Evolutionary conservation across 2,797 vertebrate genomes (phyloP).

Genomic region (Okamejei kenojei): DNA sequence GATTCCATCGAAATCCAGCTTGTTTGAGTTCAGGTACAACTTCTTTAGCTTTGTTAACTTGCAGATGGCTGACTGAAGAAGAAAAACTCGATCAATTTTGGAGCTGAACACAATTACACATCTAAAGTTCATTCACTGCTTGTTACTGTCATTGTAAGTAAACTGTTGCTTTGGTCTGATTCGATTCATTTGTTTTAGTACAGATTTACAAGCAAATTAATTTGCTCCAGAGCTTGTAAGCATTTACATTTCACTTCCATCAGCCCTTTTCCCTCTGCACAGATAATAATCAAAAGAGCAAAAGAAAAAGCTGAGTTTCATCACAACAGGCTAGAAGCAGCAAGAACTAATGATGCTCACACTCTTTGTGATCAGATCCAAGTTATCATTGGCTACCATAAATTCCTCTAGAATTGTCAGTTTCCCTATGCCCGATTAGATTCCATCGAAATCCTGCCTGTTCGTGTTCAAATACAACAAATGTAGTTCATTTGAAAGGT

Average conservation of each 20-base stretch:
- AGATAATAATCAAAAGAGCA: neutral
- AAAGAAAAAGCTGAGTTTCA: neutral
- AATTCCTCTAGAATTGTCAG: slow-evolving; percentile 81
- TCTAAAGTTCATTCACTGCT: neutral
- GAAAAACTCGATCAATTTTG: slow-evolving; percentile 17
- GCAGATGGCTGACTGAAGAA: slow-evolving; percentile 79
- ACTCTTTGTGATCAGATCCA: slow-evolving; percentile 91
- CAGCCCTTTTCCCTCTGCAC: neutral
- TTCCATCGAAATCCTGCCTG: neutral
- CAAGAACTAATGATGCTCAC: slow-evolving; percentile 48
- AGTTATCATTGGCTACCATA: slow-evolving; percentile 94
- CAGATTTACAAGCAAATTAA: neutral
- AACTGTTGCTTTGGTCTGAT: neutral
- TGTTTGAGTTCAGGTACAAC: slow-evolving; percentile 91
- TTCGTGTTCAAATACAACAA: too few species aligned
- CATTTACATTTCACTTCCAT: neutral
- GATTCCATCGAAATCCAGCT: slow-evolving; percentile 91
- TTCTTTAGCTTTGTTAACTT: slow-evolving; percentile 91
- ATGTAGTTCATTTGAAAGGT: neutral
- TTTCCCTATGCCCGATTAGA: neutral
- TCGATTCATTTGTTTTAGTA: neutral
- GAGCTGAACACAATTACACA: neutral
- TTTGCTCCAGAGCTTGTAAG: neutral
- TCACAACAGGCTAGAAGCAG: neutral
- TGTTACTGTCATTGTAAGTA: neutral